Conservation (phyloP, 2,113 vertebrate species). For the Alethe castanea region DNA sequence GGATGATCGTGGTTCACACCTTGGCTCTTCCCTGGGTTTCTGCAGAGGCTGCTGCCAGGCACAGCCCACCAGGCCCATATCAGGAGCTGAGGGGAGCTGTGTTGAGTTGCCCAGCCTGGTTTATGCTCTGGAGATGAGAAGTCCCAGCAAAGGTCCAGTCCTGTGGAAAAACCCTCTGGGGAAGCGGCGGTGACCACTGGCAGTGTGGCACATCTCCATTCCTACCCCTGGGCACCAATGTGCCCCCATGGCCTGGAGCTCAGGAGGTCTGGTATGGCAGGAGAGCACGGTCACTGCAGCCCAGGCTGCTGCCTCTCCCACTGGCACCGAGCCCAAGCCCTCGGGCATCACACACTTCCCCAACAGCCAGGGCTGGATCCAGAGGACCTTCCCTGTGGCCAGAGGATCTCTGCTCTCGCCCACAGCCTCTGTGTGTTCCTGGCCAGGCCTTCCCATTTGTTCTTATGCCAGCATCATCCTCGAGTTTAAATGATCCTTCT, state of each 20-base stretch:
- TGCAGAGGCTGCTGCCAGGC: background rate
- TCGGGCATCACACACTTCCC: accelerated
- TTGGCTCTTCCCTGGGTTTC: background rate
- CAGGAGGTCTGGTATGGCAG: background rate
- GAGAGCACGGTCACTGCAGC: background rate
- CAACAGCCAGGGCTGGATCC: background rate
- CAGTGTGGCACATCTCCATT: background rate
- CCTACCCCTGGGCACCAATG: accelerated
- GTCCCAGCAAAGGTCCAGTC: background rate
- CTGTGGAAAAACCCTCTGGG: background rate
- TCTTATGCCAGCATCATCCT: slow-evolving; percentile 51
- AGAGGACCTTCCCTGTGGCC: background rate
- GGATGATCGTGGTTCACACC: background rate
- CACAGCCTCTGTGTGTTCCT: background rate
- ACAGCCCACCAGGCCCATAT: background rate
- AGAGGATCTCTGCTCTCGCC: background rate
- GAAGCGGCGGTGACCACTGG: accelerated
- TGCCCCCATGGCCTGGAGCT: background rate
- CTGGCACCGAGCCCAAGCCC: accelerated
- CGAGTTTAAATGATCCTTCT: slow-evolving; percentile 45
- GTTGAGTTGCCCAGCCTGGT: background rate
- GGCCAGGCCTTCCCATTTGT: slow-evolving; percentile 39
- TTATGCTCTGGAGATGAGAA: background rate
- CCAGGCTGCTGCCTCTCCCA: background rate
- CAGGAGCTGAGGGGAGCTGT: background rate